Evolutionary conservation across 2,113 vertebrate species (phyloP).

Genomic region (Gadus chalcogrammus): DNA sequence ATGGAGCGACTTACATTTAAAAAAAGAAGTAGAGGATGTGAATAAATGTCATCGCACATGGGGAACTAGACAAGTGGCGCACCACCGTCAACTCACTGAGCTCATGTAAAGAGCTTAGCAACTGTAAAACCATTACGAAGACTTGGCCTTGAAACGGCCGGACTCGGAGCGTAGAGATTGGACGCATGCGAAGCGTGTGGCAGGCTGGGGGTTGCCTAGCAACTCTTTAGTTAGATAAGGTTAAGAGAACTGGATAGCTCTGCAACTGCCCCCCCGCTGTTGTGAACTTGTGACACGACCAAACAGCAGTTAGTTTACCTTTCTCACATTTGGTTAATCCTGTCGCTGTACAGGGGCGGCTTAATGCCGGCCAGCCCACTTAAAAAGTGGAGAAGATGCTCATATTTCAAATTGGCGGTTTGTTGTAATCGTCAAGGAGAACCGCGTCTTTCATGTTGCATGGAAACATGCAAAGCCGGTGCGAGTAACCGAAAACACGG

Average conservation of each 20-base stretch:
- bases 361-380: neutral
- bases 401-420: constrained; percentile 18
- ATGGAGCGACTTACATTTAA: constrained; percentile 2
- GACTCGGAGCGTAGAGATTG: constrained; percentile 20
- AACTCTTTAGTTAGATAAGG: constrained; percentile 29
- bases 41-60: constrained; percentile 6
- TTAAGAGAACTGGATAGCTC: neutral
- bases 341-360: neutral
- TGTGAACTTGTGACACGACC: neutral
- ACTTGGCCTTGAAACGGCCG: constrained; percentile 48
- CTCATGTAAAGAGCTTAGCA: constrained; percentile 62
- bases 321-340: neutral
- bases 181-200: constrained; percentile 46
- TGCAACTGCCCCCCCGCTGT: neutral
- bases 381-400: neutral
- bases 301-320: neutral
- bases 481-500: constrained; percentile 3
- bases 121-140: constrained; percentile 59
- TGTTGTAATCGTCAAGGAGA: constrained; percentile 12
- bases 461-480: constrained; percentile 32
- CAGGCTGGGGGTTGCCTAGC: constrained; percentile 30
- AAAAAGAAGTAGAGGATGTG: neutral
- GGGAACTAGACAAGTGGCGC: constrained; percentile 19
- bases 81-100: constrained; percentile 33
- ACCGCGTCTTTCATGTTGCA: constrained; percentile 26